Conservation (phyloP, 2,888 invertebrate species). For the Endomychus coccineus region DNA sequence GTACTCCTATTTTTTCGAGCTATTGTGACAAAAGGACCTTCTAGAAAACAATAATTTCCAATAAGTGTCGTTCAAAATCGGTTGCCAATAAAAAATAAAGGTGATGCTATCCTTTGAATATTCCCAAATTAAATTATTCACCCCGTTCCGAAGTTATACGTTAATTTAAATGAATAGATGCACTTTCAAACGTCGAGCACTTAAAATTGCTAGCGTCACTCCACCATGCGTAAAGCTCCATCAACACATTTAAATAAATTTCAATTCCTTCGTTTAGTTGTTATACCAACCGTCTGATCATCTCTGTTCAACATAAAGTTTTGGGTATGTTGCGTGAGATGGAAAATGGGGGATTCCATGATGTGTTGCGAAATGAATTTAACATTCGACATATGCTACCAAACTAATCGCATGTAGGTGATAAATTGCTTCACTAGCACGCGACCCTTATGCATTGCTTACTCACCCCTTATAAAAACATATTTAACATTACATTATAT, state of each 20-base stretch:
- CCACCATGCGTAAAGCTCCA: conserved; percentile 31
- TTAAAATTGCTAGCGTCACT: conserved; percentile 26
- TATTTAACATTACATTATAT: conserved; percentile 6
- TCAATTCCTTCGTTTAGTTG: conserved; percentile 27
- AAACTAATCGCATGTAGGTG: conserved; percentile 30
- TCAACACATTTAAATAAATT: conserved; percentile 38
- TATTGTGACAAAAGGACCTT: no score
- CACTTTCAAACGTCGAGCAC: conserved; percentile 25
- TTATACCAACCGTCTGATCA: background rate
- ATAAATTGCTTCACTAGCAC: conserved; percentile 28
- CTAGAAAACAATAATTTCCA: no score
- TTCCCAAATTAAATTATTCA: conserved; percentile 31
- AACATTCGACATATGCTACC: conserved; percentile 29
- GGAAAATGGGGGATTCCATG: background rate
- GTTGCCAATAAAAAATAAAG: no score
- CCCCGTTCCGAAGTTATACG: conserved; percentile 23
- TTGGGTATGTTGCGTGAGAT: no score
- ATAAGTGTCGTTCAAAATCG: no score
- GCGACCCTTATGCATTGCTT: conserved; percentile 27
- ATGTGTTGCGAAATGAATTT: conserved; percentile 11
- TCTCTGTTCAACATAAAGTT: background rate
- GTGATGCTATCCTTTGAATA: no score
- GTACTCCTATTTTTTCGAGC: no score
- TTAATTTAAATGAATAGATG: conserved; percentile 37
- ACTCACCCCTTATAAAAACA: conserved; percentile 25